A percentile compares a stretch with the other conserved stretches of the same genome.
Conservation (phyloP, 2,797 vertebrate species). For the Leuciscus waleckii region DNA sequence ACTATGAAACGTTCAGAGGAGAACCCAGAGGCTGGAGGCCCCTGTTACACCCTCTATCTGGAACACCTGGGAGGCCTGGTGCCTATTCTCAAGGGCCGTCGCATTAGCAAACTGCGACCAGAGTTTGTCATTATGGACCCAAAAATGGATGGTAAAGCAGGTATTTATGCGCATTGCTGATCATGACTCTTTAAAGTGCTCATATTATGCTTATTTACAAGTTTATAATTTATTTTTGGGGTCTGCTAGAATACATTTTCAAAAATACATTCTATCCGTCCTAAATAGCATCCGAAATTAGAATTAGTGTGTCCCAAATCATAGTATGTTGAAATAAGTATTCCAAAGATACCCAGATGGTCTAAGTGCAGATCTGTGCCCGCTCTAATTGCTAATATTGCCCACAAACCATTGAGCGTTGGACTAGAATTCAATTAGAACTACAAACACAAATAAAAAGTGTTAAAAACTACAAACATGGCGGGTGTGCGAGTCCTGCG, state of each 20-base stretch:
- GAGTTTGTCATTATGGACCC: conserved; percentile 99
- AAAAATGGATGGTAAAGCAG: conserved; percentile 93
- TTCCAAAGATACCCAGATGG: too few relatives aligned
- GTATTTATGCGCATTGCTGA: conserved; percentile 68
- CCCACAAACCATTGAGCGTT: too few relatives aligned
- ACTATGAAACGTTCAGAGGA: conserved; percentile 98
- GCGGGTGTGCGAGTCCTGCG: too few relatives aligned
- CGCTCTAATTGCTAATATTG: too few relatives aligned
- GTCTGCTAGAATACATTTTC: background rate
- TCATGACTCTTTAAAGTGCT: background rate
- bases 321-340: too few relatives aligned
- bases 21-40: conserved; percentile 95
- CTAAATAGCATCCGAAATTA: too few relatives aligned
- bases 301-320: too few relatives aligned
- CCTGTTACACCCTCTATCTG: conserved; percentile 95
- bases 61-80: conserved; percentile 96
- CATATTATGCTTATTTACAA: background rate
- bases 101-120: conserved; percentile 95
- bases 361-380: too few relatives aligned
- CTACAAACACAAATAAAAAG: too few relatives aligned
- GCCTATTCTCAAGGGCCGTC: conserved; percentile 95
- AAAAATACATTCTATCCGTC: background rate
- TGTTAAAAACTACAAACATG: too few relatives aligned
- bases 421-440: too few relatives aligned
- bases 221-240: background rate